These are phyloP conservation scores for Microctenopoma stevenorrisi DNA, from an alignment of 2,797 vertebrate species.

Conservation along the genomic window DNA sequence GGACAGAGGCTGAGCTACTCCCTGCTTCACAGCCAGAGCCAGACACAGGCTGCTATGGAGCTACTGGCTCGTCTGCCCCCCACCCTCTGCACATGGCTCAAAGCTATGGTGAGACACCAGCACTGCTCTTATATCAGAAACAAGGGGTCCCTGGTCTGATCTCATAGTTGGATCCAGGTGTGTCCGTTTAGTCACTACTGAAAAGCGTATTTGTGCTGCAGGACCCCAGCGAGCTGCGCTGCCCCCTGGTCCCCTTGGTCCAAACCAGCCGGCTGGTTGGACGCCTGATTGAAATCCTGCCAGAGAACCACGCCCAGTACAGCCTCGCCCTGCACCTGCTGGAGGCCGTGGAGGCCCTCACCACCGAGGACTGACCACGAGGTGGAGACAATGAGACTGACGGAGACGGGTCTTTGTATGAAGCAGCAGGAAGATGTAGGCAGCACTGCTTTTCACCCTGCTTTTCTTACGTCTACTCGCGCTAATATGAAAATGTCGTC, in stretches of 20 bases:
- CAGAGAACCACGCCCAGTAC: conserved; percentile 95
- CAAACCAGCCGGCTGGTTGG: conserved; percentile 88
- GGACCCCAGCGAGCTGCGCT: conserved; percentile 93
- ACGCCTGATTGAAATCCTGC: conserved; percentile 92
- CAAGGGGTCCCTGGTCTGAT: background rate
- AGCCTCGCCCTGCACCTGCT: conserved; percentile 92
- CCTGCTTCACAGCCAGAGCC: conserved; percentile 88
- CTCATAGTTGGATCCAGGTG: too few relatives aligned
- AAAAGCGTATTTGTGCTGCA: conserved; percentile 55
- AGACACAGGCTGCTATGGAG: conserved; percentile 91
- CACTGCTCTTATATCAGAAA: background rate
- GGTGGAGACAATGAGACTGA: too few relatives aligned
- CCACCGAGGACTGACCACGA: conserved; percentile 69
- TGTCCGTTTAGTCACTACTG: too few relatives aligned
- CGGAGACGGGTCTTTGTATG: too few relatives aligned
- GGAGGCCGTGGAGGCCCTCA: conserved; percentile 90
- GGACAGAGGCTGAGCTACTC: conserved; percentile 93
- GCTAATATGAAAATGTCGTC: conserved; percentile 17
- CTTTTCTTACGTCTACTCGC: conserved; percentile 28
- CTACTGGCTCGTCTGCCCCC: conserved; percentile 92
- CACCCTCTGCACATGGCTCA: conserved; percentile 97
- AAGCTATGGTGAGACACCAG: conserved; percentile 90
- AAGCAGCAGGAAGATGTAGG: too few relatives aligned
- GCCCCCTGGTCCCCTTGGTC: conserved; percentile 86
- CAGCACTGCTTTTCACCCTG: too few relatives aligned